Conservation (phyloP, 2,797 vertebrate genomes). For the Macropus fuliginosus region DNA sequence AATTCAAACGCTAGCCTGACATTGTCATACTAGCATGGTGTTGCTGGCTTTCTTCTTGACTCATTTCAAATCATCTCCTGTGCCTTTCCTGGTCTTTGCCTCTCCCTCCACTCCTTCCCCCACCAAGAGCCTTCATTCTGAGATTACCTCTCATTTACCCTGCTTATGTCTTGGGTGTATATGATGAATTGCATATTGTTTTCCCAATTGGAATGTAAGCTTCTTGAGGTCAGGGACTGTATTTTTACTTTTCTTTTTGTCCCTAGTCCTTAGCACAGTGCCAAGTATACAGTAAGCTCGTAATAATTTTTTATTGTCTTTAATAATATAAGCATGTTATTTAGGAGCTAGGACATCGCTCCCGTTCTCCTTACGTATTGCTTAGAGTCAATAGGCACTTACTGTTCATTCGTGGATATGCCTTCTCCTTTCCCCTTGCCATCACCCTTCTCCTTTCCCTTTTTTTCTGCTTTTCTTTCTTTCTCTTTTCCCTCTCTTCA, state of each 20-base stretch:
- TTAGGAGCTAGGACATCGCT: not conserved
- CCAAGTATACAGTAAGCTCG: not conserved
- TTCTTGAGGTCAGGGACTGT: not conserved
- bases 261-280: not conserved
- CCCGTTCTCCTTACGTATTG: not conserved
- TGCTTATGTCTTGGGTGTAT: not conserved
- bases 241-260: not conserved
- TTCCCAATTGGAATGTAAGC: not conserved
- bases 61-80: not conserved
- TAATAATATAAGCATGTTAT: not conserved
- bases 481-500: not conserved
- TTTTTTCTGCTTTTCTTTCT: not conserved
- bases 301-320: too few species aligned
- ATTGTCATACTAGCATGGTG: not conserved
- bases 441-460: not conserved
- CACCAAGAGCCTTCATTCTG: not conserved
- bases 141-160: not conserved
- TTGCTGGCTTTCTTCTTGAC: not conserved
- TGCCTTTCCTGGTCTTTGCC: not conserved
- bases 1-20: not conserved
- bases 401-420: not conserved
- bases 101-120: not conserved
- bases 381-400: not conserved
- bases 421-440: not conserved
- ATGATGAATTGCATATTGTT: not conserved